Percentiles rank a stretch among this genome's conserved stretches.
Conservation (phyloP, 92 coral and sea anemone genomes). For the Muricea muricata region DNA sequence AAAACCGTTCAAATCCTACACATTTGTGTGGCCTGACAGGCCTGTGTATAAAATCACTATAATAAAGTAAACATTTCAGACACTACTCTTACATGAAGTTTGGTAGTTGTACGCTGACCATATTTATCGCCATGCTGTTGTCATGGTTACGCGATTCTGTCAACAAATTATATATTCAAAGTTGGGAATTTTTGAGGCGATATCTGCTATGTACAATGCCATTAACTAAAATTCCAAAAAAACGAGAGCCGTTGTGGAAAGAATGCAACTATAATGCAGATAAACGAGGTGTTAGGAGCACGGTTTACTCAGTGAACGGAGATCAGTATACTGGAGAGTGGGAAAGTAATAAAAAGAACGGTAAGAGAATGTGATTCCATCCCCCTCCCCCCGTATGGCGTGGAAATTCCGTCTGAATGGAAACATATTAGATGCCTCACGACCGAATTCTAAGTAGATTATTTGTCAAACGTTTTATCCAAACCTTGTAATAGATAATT, state of each 20-base stretch:
- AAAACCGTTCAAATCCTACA: too few relatives aligned
- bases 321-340: constrained; percentile 98
- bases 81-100: background rate
- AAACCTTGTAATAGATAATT: too few relatives aligned
- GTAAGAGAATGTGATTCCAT: constrained; percentile 42
- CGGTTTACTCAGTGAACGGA: constrained; percentile 95
- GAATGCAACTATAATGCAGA: constrained; percentile 97
- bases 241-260: constrained; percentile 95
- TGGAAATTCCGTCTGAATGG: too few relatives aligned
- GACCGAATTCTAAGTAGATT: too few relatives aligned
- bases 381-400: too few relatives aligned
- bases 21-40: too few relatives aligned
- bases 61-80: too few relatives aligned
- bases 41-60: too few relatives aligned
- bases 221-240: constrained; percentile 91
- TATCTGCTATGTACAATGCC: constrained; percentile 86
- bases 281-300: constrained; percentile 96
- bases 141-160: background rate
- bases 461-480: too few relatives aligned
- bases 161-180: background rate
- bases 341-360: constrained; percentile 91
- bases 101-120: background rate
- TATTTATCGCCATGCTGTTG: background rate
- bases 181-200: too few relatives aligned
- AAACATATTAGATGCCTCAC: too few relatives aligned